phyloP scores from a whole-genome alignment of 2,113 vertebrate species.

The Pituophis catenifer region DNA sequence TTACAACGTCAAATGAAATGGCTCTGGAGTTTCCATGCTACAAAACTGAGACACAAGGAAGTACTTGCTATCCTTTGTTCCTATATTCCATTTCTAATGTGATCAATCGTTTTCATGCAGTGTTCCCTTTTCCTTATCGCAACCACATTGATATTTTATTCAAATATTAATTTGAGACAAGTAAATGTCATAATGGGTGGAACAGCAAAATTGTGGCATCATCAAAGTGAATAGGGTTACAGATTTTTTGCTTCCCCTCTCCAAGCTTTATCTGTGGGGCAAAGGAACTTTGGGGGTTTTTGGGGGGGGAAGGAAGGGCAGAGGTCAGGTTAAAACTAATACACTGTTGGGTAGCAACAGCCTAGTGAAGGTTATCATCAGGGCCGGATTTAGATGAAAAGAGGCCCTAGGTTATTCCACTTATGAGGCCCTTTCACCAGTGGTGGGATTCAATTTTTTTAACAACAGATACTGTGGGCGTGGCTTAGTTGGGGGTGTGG shows the following conservation, averaged over 20 bases:
- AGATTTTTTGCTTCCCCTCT: background rate
- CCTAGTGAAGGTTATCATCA: background rate
- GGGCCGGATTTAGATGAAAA: no score
- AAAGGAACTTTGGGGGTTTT: background rate
- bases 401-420: no score
- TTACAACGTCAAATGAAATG: background rate
- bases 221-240: background rate
- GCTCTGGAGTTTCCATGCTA: background rate
- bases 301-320: background rate
- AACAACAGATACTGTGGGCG: no score
- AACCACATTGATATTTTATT: background rate
- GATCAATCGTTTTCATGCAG: background rate
- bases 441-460: no score
- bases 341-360: background rate
- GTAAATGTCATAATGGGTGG: background rate
- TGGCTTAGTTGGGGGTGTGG: no score
- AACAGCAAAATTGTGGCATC: background rate
- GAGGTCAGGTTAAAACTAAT: background rate
- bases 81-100: background rate
- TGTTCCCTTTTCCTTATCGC: background rate
- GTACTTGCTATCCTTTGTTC: background rate
- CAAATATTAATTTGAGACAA: background rate
- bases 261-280: background rate
- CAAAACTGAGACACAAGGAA: background rate
- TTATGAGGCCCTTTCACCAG: no score